Percentiles rank a stretch among this genome's conserved stretches.
Conservation (phyloP, 2,113 vertebrate genomes). For the Cynoglossus semilaevis region DNA sequence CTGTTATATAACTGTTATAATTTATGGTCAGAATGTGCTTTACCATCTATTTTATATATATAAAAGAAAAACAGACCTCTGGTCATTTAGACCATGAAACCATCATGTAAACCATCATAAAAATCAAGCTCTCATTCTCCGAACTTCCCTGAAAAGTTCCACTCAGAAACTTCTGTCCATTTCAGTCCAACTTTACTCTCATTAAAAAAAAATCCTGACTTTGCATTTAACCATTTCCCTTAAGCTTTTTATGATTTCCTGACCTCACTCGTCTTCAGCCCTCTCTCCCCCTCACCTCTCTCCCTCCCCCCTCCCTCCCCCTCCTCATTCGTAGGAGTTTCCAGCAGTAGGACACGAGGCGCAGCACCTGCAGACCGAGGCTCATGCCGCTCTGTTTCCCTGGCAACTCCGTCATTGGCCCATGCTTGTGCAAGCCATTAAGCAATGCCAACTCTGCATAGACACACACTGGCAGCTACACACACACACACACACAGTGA, state of each 20-base stretch:
- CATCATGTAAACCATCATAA: no score
- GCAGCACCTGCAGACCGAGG: constrained; percentile 74
- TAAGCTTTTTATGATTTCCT: constrained; percentile 12
- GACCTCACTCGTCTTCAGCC: not conserved
- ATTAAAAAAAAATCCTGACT: not conserved
- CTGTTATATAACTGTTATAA: no score
- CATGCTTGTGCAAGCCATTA: constrained; percentile 71
- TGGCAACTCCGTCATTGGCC: constrained; percentile 74
- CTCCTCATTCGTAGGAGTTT: constrained; percentile 53
- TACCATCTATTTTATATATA: no score
- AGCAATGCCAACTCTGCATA: constrained; percentile 59
- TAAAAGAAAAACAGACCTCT: no score
- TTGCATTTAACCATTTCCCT: not conserved
- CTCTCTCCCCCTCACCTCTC: not conserved
- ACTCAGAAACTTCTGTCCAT: not conserved
- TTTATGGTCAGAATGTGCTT: no score
- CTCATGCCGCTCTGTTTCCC: constrained; percentile 74
- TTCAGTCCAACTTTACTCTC: not conserved
- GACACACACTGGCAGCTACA: constrained; percentile 33
- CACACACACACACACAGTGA: constrained; percentile 26
- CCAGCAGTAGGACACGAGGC: constrained; percentile 68
- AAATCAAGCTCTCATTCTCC: no score
- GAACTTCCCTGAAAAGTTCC: no score
- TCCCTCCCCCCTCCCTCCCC: not conserved
- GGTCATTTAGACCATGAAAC: no score